Conservation (phyloP, 2,888 invertebrate species). For the Drosophila pseudotalamancana region DNA sequence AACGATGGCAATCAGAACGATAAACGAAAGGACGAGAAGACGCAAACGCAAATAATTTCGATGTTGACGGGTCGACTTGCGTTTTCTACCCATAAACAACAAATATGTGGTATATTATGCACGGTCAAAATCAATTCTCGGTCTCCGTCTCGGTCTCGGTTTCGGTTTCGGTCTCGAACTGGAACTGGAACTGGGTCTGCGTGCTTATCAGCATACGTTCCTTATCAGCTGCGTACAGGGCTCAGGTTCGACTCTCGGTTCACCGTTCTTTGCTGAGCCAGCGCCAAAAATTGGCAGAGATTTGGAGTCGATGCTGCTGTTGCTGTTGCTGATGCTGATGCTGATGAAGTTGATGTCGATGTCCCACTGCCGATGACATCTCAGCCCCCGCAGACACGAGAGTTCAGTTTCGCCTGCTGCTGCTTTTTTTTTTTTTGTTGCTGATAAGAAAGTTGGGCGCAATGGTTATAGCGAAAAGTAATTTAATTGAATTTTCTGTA, state of each 20-base stretch:
- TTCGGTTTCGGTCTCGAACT: slow-evolving; percentile 15
- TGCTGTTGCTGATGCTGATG: slow-evolving; percentile 23
- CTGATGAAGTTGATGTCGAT: slow-evolving; percentile 51
- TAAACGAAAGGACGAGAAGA: slow-evolving; percentile 81
- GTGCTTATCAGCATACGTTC: slow-evolving; percentile 69
- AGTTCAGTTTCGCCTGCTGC: slow-evolving; percentile 31
- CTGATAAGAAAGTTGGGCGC: slow-evolving; percentile 44
- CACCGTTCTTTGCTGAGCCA: slow-evolving; percentile 56
- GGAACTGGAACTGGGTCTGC: slow-evolving; percentile 27
- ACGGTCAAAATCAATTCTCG: slow-evolving; percentile 71
- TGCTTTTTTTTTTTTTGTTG: too few species aligned
- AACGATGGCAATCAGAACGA: slow-evolving; percentile 72
- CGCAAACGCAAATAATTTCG: slow-evolving; percentile 84
- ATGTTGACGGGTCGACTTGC: slow-evolving; percentile 83
- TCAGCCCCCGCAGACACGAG: slow-evolving; percentile 40
- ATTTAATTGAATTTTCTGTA: slow-evolving; percentile 41
- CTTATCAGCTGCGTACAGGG: slow-evolving; percentile 62
- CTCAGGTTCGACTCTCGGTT: slow-evolving; percentile 35
- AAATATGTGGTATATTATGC: slow-evolving; percentile 68
- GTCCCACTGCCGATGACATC: slow-evolving; percentile 56
- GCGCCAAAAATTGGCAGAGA: slow-evolving; percentile 51
- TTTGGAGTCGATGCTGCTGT: slow-evolving; percentile 45
- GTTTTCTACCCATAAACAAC: slow-evolving; percentile 84
- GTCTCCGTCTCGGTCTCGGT: too few species aligned
- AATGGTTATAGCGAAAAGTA: slow-evolving; percentile 40